Evolutionary conservation across 2,113 vertebrate genomes (phyloP).

Genomic region (Pyxicephalus adspersus): DNA sequence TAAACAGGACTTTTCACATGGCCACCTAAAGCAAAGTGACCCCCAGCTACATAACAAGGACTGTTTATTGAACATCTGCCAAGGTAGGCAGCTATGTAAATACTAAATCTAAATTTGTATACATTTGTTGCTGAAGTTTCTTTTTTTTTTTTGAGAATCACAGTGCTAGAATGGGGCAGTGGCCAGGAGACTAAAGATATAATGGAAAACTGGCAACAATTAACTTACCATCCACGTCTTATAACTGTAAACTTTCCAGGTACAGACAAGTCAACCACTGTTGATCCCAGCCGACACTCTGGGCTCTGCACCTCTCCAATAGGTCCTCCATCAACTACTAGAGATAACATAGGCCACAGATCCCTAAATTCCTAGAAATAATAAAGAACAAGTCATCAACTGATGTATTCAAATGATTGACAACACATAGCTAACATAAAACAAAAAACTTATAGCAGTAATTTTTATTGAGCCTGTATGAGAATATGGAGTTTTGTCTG

Average conservation of each 20-base stretch:
- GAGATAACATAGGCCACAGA: conserved; percentile 85
- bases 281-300: conserved; percentile 86
- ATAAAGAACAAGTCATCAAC: not conserved
- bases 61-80: no score
- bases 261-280: conserved; percentile 88
- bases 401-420: not conserved
- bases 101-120: no score
- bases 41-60: no score
- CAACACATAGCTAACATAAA: not conserved
- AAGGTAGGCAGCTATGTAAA: no score
- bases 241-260: conserved; percentile 83
- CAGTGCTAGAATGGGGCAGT: not conserved
- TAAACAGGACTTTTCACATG: no score
- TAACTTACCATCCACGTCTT: conserved; percentile 88
- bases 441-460: no score
- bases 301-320: conserved; percentile 78
- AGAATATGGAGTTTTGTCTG: no score
- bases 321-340: conserved; percentile 89
- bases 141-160: no score
- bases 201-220: not conserved
- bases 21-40: no score
- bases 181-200: not conserved
- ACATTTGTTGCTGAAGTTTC: no score
- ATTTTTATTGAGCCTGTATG: no score
- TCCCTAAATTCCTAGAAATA: conserved; percentile 87